phyloP scores from a whole-genome alignment of 2,888 invertebrate genomes.

The Yponomeuta plumbellus region DNA sequence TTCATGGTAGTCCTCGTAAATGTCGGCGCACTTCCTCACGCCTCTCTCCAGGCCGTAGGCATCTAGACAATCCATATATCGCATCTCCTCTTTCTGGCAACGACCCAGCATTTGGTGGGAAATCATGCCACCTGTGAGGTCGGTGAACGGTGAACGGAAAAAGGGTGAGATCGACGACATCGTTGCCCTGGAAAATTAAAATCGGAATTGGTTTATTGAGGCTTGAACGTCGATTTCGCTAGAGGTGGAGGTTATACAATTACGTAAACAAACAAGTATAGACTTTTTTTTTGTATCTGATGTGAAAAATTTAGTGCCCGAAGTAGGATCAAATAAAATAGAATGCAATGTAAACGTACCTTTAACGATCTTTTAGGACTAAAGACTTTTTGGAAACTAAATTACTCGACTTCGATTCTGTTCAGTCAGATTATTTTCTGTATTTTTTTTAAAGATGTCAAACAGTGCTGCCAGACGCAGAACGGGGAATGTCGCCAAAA shows the following conservation, averaged over 20 bases:
- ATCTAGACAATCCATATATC: conserved; percentile 85
- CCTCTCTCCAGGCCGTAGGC: conserved; percentile 86
- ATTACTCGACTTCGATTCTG: neutral
- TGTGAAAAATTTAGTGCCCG: neutral
- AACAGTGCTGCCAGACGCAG: no score
- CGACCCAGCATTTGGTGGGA: conserved; percentile 80
- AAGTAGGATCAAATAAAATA: neutral
- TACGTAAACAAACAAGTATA: conserved; percentile 39
- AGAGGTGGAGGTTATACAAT: conserved; percentile 24
- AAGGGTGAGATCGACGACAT: conserved; percentile 82
- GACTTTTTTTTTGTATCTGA: neutral
- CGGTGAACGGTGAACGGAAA: conserved; percentile 82
- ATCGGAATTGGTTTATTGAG: neutral
- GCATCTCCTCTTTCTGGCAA: conserved; percentile 82
- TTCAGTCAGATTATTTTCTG: no score
- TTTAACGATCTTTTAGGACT: neutral
- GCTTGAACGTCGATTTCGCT: conserved; percentile 4
- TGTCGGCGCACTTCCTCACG: conserved; percentile 74
- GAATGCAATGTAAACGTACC: neutral
- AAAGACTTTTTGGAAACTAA: neutral
- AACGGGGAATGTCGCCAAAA: no score
- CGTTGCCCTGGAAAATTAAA: conserved; percentile 11
- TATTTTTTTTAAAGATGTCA: no score
- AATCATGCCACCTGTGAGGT: conserved; percentile 79
- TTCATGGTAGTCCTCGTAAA: conserved; percentile 83